phyloP scores from a whole-genome alignment of 1,140 invertebrate species.

The Nasonia longicornis region DNA sequence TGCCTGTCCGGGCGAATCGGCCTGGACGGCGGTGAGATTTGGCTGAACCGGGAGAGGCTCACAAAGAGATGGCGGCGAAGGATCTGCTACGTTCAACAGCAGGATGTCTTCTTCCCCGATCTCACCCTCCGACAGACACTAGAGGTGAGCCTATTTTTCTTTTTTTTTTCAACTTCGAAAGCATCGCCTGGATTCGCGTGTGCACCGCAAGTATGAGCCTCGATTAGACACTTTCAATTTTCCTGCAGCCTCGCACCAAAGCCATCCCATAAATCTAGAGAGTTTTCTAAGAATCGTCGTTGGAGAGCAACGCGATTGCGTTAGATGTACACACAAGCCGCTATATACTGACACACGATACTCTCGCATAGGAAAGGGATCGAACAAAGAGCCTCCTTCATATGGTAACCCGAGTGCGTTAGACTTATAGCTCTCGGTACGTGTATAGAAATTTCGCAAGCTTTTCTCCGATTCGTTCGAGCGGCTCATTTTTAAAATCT shows the following conservation, averaged over 20 bases:
- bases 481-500: not conserved
- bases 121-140: constrained; percentile 85
- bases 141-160: constrained; percentile 69
- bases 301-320: constrained; percentile 12
- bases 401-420: constrained; percentile 3
- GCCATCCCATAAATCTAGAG: not conserved
- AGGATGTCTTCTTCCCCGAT: constrained; percentile 87
- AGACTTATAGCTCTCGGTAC: not conserved
- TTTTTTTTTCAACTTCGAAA: not conserved
- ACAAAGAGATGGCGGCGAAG: constrained; percentile 81
- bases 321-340: not conserved
- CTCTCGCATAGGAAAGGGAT: not conserved
- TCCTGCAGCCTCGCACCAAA: not conserved
- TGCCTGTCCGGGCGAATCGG: constrained; percentile 79
- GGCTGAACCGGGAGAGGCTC: constrained; percentile 80
- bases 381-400: constrained; percentile 30
- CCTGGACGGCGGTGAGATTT: constrained; percentile 78
- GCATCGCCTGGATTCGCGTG: not conserved
- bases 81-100: constrained; percentile 87
- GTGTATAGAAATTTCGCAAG: not conserved
- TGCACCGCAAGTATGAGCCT: not conserved
- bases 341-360: constrained; percentile 16
- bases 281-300: constrained; percentile 28
- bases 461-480: not conserved
- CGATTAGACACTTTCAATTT: not conserved